These are phyloP conservation scores for Drosophila greeni DNA, from an alignment of 2,888 invertebrate genomes.

Conservation along the genomic window DNA sequence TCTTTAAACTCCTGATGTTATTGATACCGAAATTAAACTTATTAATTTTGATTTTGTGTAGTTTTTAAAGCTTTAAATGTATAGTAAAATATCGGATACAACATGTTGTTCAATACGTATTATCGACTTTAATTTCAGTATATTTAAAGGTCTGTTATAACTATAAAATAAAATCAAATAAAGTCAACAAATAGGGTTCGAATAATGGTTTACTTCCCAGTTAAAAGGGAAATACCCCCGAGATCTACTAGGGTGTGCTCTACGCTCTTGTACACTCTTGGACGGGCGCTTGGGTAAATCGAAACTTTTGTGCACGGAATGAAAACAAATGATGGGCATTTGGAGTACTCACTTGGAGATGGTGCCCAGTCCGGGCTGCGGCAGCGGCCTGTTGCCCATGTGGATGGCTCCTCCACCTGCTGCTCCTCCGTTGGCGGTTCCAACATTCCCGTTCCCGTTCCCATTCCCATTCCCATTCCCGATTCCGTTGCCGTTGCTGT, in stretches of 20 bases:
- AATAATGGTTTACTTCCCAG: not conserved
- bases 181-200: not conserved
- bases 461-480: constrained; percentile 1
- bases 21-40: not conserved
- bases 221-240: not conserved
- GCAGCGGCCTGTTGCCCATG: constrained; percentile 61
- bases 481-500: constrained; percentile 68
- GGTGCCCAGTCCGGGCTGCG: constrained; percentile 58
- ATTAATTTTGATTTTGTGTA: too few relatives aligned
- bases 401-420: constrained; percentile 32
- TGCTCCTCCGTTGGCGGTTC: constrained; percentile 12
- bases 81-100: too few relatives aligned
- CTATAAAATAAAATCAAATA: not conserved
- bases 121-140: too few relatives aligned
- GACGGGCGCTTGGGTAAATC: constrained; percentile 57
- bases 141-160: not conserved
- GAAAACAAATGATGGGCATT: constrained; percentile 71
- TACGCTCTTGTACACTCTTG: constrained; percentile 5
- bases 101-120: too few relatives aligned
- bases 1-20: not conserved
- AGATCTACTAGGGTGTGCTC: not conserved
- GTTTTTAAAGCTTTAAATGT: too few relatives aligned
- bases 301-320: constrained; percentile 71
- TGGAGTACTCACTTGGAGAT: constrained; percentile 67
- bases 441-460: constrained; percentile 6